Percentiles rank a stretch among this genome's conserved stretches.
Evolutionary conservation across 2,113 vertebrate species (phyloP).

Genomic region (Syngnathus scovelli): DNA sequence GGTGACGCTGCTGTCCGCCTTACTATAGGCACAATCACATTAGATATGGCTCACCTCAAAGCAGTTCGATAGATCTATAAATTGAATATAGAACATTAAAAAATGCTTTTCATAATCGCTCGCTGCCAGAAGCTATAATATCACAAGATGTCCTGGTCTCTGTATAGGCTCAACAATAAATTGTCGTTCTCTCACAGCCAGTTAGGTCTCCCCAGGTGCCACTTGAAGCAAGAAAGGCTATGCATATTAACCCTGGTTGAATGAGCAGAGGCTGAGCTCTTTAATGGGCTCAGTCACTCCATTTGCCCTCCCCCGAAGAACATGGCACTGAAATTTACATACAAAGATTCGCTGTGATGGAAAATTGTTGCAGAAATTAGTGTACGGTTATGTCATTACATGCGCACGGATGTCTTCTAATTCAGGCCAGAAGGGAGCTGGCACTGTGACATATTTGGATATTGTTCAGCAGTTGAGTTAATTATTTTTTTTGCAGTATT

Average conservation of each 20-base stretch:
- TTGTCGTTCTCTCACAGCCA: constrained; percentile 8
- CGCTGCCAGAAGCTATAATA: constrained; percentile 7
- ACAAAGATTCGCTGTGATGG: not conserved
- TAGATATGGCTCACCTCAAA: not conserved
- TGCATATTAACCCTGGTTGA: constrained; percentile 17
- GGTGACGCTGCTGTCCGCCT: not conserved
- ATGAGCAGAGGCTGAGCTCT: constrained; percentile 16
- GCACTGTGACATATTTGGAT: not conserved
- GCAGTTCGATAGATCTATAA: not conserved
- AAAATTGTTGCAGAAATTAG: constrained; percentile 1
- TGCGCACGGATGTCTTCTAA: not conserved
- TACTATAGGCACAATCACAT: not conserved
- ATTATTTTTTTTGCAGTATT: too few species aligned
- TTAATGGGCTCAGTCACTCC: constrained; percentile 7
- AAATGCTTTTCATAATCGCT: constrained; percentile 3
- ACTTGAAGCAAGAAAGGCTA: constrained; percentile 28
- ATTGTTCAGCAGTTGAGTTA: not conserved
- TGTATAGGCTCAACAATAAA: constrained; percentile 5
- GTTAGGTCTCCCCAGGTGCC: constrained; percentile 30
- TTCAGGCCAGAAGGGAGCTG: not conserved
- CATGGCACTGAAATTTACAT: constrained; percentile 8
- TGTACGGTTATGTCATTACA: not conserved
- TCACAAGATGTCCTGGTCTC: not conserved
- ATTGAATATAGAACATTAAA: not conserved
- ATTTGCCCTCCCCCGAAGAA: constrained; percentile 2